Conservation (phyloP, 2,888 invertebrate species). For the Caenorhabditis drosophilae region DNA sequence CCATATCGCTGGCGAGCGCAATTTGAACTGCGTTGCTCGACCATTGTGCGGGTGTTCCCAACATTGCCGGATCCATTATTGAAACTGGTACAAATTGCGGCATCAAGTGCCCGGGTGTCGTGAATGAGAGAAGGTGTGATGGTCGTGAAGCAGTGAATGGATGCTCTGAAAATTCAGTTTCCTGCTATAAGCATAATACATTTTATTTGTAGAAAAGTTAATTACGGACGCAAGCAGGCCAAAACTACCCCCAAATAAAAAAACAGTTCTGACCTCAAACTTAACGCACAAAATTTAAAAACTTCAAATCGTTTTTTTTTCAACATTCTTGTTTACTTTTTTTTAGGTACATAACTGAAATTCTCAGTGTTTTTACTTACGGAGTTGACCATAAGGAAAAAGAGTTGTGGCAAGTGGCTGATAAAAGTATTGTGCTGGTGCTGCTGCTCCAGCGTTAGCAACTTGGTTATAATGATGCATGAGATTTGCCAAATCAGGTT, state of each 20-base stretch:
- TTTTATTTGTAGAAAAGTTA: no score
- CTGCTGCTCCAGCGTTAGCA: conserved; percentile 29
- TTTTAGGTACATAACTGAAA: no score
- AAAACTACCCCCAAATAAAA: no score
- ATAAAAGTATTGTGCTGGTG: conserved; percentile 63
- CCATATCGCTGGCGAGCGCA: conserved; percentile 30
- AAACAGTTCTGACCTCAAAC: no score
- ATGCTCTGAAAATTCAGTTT: conserved; percentile 31
- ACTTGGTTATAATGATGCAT: conserved; percentile 43
- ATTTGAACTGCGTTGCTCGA: conserved; percentile 28
- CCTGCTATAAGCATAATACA: no score
- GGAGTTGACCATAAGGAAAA: conserved; percentile 59
- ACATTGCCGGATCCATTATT: conserved; percentile 56
- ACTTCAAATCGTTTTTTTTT: no score
- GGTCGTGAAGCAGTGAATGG: conserved; percentile 20
- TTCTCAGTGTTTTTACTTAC: no score
- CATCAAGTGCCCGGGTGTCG: conserved; percentile 38
- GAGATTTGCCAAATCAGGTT: conserved; percentile 33
- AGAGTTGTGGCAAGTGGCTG: conserved; percentile 54
- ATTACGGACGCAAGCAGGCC: no score
- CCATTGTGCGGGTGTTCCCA: conserved; percentile 34
- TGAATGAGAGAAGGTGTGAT: conserved; percentile 44
- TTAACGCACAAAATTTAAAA: no score
- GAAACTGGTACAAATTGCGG: conserved; percentile 62
- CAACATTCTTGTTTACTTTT: no score